Evolutionary conservation across 1,140 invertebrate species (phyloP), one percentile per base, ranked within the genome.

Genomic region (Sycobia sp.): DNA sequence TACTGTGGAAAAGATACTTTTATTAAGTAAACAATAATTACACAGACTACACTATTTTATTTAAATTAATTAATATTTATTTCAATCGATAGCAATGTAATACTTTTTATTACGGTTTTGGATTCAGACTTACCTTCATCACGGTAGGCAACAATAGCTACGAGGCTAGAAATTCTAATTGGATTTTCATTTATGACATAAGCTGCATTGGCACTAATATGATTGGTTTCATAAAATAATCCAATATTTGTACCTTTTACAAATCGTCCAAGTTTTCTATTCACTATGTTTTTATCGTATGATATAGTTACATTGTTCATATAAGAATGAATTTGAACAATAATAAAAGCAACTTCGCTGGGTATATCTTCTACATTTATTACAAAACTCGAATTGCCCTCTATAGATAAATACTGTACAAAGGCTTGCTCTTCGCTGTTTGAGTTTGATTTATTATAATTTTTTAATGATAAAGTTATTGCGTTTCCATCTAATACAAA

Each of bases 321-420:
- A 64, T 87, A 85, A 43, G 84, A 82, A 71, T 92, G 90, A 14
- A 84, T 83, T 86, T 91, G 89, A 47, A 89, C 76, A 49, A 91
- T 78, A 29, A 90, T 77, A 75, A 88, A 91, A 23, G 75, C 74
- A 39, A 85, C 73, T 47, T 59, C 71, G 27, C 72, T 62, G 39
- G 84, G 81, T 54, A 85, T 74, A 72, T 85, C 78, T 10, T 59
- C 69, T 44, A 89, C 78, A 39, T 78, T 72, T 41, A 89, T 76
- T 59, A 70, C 66, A 3, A 83, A 62, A 3, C 66, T 79, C 8
- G 67, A 69, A 34, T 56, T 65, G 10, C 65, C 39, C 5, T 54
- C n/a, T 49, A 78, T 66, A 16, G 50, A 49, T 54, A 70, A 27
- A 61, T 49, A 46, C 38, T 69, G 38, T 18, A 56, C 70, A 50